phyloP scores from a whole-genome alignment of 1,140 invertebrate genomes.

The Caenorhabditis remanei region DNA sequence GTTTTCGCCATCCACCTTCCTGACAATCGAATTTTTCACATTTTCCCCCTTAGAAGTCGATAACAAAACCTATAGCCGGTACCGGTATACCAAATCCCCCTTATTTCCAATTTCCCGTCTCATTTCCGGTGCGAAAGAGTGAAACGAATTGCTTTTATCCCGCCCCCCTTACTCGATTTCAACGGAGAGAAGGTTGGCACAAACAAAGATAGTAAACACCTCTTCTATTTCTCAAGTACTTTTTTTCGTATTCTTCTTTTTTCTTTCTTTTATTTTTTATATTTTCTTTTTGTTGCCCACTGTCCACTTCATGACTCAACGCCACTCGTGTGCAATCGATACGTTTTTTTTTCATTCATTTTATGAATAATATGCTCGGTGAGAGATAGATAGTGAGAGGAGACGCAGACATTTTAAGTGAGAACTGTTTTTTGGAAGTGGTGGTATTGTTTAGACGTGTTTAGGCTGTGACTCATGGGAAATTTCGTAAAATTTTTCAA shows the following conservation, averaged over 20 bases:
- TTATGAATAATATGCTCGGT: neutral
- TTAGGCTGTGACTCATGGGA: no score
- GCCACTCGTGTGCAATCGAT: neutral
- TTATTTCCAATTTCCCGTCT: neutral
- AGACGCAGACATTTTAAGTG: neutral
- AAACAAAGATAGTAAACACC: conserved; percentile 46
- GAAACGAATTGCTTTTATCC: conserved; percentile 32
- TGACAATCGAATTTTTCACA: no score
- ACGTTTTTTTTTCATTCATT: neutral
- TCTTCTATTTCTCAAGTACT: conserved; percentile 38
- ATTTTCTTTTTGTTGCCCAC: neutral
- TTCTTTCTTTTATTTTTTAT: neutral
- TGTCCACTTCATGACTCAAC: neutral
- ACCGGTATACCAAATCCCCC: no score
- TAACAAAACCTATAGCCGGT: no score
- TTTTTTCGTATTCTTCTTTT: neutral
- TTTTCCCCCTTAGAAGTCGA: no score
- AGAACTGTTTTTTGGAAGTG: neutral
- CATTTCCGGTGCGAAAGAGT: no score
- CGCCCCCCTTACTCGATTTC: neutral
- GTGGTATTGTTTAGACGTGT: no score
- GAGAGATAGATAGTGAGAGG: neutral
- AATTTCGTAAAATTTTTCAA: no score
- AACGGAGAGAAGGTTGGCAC: neutral
- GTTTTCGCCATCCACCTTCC: no score